Percentiles rank a stretch among this genome's conserved stretches.
These are phyloP conservation scores for Dendroctonus ponderosae DNA, from an alignment of 1,140 invertebrate species.

Conservation along the genomic window DNA sequence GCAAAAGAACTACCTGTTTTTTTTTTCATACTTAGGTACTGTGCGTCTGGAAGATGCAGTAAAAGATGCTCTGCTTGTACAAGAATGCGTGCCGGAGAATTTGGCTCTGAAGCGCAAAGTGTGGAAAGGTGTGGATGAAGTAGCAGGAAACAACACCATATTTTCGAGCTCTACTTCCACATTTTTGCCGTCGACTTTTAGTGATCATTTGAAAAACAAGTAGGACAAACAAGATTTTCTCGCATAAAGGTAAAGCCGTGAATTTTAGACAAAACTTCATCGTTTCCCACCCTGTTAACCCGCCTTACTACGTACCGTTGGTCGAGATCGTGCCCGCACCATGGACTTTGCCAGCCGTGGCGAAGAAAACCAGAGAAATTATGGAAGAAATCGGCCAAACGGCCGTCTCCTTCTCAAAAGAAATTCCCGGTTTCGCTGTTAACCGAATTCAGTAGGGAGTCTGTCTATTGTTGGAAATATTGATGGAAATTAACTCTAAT, in stretches of 20 bases:
- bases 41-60: constrained; percentile 64
- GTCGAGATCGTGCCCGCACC: constrained; percentile 93
- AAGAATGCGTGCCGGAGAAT: constrained; percentile 92
- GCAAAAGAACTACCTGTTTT: background rate
- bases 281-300: constrained; percentile 93
- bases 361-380: constrained; percentile 60
- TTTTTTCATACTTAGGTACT: constrained; percentile 57
- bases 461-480: background rate
- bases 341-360: constrained; percentile 76
- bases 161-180: constrained; percentile 91
- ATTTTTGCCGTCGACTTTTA: constrained; percentile 82
- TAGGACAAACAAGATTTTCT: constrained; percentile 24
- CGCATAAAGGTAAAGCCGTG: background rate
- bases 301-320: constrained; percentile 91
- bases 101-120: constrained; percentile 82
- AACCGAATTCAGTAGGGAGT: constrained; percentile 85
- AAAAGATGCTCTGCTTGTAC: constrained; percentile 71
- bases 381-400: constrained; percentile 89
- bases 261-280: constrained; percentile 45
- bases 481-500: background rate
- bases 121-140: constrained; percentile 72
- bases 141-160: constrained; percentile 71
- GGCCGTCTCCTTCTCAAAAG: constrained; percentile 80
- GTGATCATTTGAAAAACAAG: constrained; percentile 74
- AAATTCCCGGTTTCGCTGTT: constrained; percentile 89